phyloP scores from a whole-genome alignment of 2,888 invertebrate species.

The Nephrotoma flavescens region DNA sequence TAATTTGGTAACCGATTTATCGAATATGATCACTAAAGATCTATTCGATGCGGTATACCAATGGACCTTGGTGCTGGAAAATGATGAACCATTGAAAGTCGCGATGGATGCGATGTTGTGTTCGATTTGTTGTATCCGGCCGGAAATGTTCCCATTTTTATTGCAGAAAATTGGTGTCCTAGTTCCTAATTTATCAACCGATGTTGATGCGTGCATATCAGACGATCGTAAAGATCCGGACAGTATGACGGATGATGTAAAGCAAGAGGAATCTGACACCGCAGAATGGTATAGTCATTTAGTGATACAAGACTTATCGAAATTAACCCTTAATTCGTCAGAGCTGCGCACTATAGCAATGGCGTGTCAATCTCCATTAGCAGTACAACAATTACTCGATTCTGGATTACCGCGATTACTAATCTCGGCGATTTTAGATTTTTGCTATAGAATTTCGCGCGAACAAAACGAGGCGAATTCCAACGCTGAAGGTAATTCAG shows the following conservation, averaged over 20 bases:
- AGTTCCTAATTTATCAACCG: conserved; percentile 35
- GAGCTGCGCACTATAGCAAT: conserved; percentile 63
- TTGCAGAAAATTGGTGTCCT: conserved; percentile 56
- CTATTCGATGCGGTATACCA: conserved; percentile 63
- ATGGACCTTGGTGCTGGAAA: conserved; percentile 58
- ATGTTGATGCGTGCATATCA: conserved; percentile 38
- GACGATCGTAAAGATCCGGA: conserved; percentile 35
- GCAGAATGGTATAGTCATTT: conserved; percentile 43
- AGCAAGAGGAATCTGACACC: conserved; percentile 34
- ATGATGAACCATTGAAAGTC: conserved; percentile 59
- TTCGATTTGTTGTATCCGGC: conserved; percentile 70
- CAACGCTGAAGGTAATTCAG: background rate
- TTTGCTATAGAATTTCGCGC: conserved; percentile 24
- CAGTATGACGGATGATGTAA: conserved; percentile 56
- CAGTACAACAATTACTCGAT: conserved; percentile 59
- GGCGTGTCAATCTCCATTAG: conserved; percentile 66
- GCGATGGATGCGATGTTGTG: conserved; percentile 77
- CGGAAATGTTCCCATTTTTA: conserved; percentile 58
- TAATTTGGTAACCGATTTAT: conserved; percentile 45
- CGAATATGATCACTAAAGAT: conserved; percentile 53
- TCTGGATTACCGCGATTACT: conserved; percentile 55
- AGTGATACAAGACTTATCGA: conserved; percentile 38
- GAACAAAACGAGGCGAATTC: conserved; percentile 9
- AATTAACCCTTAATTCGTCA: conserved; percentile 41
- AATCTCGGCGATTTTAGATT: conserved; percentile 43